phyloP scores from a whole-genome alignment of 92 coral and sea anemone species.

The Paragorgia papillata region DNA sequence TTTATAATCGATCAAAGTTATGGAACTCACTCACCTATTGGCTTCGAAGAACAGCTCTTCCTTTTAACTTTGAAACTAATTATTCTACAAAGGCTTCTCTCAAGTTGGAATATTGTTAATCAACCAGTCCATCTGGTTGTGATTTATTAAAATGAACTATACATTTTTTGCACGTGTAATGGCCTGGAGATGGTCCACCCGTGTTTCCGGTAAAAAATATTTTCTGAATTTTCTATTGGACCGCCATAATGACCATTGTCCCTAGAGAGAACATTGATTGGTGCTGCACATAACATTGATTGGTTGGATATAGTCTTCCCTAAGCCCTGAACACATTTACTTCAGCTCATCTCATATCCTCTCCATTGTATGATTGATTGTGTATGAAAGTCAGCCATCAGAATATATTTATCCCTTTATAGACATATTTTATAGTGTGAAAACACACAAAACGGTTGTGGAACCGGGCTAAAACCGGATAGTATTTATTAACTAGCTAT shows the following conservation, averaged over 20 bases:
- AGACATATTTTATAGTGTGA: no score
- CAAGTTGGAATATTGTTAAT: background rate
- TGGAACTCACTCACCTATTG: no score
- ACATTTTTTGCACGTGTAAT: background rate
- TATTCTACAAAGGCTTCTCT: background rate
- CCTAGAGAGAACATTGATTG: no score
- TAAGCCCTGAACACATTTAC: conserved; percentile 2
- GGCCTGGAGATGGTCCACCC: background rate
- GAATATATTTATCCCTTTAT: no score
- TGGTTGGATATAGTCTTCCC: background rate
- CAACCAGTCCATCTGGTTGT: background rate
- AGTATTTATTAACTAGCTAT: no score
- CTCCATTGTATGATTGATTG: no score
- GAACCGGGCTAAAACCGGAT: no score
- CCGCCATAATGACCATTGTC: background rate
- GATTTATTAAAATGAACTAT: background rate
- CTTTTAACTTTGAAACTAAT: no score
- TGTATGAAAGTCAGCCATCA: no score
- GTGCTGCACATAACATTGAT: conserved; percentile 6
- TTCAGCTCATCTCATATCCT: background rate
- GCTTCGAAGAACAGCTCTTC: no score
- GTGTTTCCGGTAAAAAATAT: conserved; percentile 2
- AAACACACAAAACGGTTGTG: no score
- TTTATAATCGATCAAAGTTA: no score
- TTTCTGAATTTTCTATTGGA: background rate